Conservation (phyloP, 1,140 invertebrate species). For the Zaprionus camerounensis region DNA sequence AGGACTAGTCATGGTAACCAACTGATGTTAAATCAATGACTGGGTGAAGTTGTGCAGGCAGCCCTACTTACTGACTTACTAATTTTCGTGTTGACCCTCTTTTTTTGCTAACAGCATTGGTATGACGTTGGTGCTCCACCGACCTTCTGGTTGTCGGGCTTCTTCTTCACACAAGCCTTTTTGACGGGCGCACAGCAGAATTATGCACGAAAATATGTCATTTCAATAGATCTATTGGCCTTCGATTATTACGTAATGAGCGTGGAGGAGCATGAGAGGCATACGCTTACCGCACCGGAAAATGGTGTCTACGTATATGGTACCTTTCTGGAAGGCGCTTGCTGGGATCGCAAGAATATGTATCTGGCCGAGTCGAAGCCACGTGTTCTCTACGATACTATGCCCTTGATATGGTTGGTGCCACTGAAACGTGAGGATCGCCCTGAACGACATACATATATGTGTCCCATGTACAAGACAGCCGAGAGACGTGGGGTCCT, state of each 20-base stretch:
- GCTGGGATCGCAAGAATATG: constrained; percentile 90
- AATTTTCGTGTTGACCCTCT: constrained; percentile 15
- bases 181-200: constrained; percentile 97
- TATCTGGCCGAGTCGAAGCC: constrained; percentile 91
- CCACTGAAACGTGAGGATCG: constrained; percentile 90
- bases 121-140: constrained; percentile 91
- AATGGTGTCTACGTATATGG: constrained; percentile 95
- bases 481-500: constrained; percentile 92
- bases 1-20: constrained; percentile 15
- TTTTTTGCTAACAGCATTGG: constrained; percentile 88
- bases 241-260: constrained; percentile 91
- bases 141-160: constrained; percentile 96
- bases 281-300: constrained; percentile 85
- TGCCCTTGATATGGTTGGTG: constrained; percentile 93
- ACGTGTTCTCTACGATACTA: constrained; percentile 92
- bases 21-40: constrained; percentile 8
- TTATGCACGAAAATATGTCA: constrained; percentile 94
- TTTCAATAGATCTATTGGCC: constrained; percentile 95
- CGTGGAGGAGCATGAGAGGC: constrained; percentile 60
- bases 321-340: constrained; percentile 94
- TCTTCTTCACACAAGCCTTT: constrained; percentile 98
- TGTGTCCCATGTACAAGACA: constrained; percentile 95
- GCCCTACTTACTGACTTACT: neutral
- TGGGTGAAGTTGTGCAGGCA: neutral
- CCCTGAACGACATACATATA: constrained; percentile 87